Evolutionary conservation across 2,113 vertebrate species (phyloP), one percentile per base, ranked within the genome.

Genomic region (Syngnathoides biaculeatus): DNA sequence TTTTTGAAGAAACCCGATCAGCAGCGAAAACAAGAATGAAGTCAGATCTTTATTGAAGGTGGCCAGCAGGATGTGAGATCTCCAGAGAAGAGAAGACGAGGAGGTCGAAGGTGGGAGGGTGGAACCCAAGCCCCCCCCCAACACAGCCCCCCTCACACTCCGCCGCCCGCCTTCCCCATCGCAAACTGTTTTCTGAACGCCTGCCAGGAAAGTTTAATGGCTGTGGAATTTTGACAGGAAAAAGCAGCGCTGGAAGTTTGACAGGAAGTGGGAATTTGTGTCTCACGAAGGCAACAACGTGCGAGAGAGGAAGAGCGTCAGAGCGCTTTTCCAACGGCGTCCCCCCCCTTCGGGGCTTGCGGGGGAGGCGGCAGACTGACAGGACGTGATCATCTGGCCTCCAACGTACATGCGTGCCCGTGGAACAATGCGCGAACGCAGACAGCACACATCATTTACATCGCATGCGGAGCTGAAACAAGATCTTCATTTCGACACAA

Each of bases 171-270:
- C 79, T 83, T 72, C 81, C 79, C 87, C 85, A 87, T 82, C 85
- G 82, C 79, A 83, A 80, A 87, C 86, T 91, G 88, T 90, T 92
- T 92, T 92, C 89, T 93, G 92, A 91, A 88, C 77, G 65, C 69
- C 79, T 88, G 95, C 94, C 95, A 95, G 94, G 94, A 95, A 95
- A 94, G 92, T 93, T 93, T 96, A 93, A 96, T 93, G 93, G 93
- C 94, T 95, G 91, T 96, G 94, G 95, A 96, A 95, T 96, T 93
- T 92, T 90, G 92, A 95, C 92, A 92, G 94, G 92, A 90, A 93
- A 93, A 92, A 92, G 89, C 88, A 80, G 87, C 77, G 81, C 92
- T 94, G 93, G 93, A 94, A 94, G 90, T 94, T 94, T 94, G 93
- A 94, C 93, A 93, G 93, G 94, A 95, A 95, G 93, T 84, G 83